These are phyloP conservation scores for Peromyscus leucopus DNA, from an alignment of 2,113 vertebrate species.

Conservation along the genomic window DNA sequence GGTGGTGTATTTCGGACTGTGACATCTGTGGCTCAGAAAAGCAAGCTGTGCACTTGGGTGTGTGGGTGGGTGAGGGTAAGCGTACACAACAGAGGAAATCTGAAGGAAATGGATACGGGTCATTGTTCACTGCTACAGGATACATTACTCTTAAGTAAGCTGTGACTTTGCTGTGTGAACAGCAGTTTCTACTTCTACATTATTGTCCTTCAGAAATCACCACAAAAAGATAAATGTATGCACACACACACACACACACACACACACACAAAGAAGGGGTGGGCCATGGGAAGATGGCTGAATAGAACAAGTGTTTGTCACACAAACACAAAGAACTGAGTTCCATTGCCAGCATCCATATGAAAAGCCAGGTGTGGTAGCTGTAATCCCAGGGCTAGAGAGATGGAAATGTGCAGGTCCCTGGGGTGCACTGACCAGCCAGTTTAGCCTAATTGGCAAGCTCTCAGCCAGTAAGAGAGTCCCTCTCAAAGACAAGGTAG, in stretches of 20 bases:
- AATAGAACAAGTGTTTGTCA: background rate
- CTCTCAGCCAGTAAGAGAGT: background rate
- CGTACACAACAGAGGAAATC: background rate
- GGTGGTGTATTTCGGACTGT: background rate
- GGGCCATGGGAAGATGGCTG: background rate
- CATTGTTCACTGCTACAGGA: background rate
- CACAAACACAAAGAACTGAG: background rate
- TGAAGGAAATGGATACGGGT: background rate
- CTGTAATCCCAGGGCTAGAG: background rate
- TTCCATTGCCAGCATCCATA: background rate
- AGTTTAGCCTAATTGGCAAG: background rate
- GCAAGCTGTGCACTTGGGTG: background rate
- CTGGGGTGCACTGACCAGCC: too few relatives aligned
- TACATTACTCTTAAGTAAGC: background rate
- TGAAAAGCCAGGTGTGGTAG: background rate
- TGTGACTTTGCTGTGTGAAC: background rate
- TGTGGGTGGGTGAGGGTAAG: background rate
- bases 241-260: background rate
- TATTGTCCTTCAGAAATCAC: background rate
- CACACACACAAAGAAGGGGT: background rate
- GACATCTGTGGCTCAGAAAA: background rate
- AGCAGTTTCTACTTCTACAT: background rate
- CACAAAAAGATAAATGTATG: background rate
- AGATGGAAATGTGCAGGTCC: background rate
- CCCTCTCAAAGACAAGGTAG: background rate